Evolutionary conservation across 2,797 vertebrate species (phyloP).

Genomic region (Botia kubotai): DNA sequence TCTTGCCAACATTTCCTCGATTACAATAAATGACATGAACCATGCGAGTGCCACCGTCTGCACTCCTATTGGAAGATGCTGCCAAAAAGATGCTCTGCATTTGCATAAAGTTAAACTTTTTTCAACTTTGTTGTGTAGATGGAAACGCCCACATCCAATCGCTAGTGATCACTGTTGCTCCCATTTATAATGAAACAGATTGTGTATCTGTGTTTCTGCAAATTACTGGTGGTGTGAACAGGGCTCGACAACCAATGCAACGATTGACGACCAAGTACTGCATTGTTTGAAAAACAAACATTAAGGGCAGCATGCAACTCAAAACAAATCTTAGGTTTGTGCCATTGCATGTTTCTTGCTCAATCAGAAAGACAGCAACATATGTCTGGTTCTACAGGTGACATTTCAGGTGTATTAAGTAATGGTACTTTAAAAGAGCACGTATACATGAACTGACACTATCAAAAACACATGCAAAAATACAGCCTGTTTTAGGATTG

Average conservation of each 20-base stretch:
- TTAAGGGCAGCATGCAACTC: conserved; percentile 3
- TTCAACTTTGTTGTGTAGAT: too few species aligned
- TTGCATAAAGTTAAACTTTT: neutral
- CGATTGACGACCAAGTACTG: conserved; percentile 3
- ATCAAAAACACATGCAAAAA: conserved; percentile 12
- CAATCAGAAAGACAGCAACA: neutral
- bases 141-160: too few species aligned
- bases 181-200: neutral
- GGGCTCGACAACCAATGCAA: neutral
- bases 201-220: neutral
- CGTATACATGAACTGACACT: neutral
- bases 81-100: neutral
- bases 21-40: neutral
- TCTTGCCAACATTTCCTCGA: neutral
- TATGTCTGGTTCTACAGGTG: conserved; percentile 41
- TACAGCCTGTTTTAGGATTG: conserved; percentile 10
- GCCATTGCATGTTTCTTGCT: neutral
- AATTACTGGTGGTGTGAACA: neutral
- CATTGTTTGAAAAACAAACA: conserved; percentile 11
- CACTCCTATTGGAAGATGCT: neutral
- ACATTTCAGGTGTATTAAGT: neutral
- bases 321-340: conserved; percentile 1
- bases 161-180: neutral
- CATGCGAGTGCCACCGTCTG: neutral
- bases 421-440: neutral